These are phyloP conservation scores for Malacoraja senta DNA, from an alignment of 2,797 vertebrate genomes.

Conservation along the genomic window DNA sequence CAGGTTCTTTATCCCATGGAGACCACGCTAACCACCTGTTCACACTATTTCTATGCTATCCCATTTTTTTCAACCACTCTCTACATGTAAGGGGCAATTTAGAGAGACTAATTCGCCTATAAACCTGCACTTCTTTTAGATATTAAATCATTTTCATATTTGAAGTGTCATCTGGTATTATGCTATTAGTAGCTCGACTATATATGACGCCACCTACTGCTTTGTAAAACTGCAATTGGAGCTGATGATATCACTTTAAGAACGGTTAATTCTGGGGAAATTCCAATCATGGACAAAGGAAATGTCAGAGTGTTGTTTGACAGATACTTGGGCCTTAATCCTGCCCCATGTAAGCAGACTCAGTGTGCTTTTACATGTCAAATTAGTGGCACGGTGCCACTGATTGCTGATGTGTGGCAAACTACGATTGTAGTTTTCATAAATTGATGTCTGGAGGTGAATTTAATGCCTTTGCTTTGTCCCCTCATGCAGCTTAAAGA, in stretches of 20 bases:
- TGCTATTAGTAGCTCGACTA: neutral
- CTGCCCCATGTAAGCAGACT: conserved; percentile 29
- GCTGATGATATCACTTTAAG: conserved; percentile 19
- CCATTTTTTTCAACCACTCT: no score
- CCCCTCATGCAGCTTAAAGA: conserved; percentile 26
- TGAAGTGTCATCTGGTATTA: neutral
- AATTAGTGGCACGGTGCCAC: conserved; percentile 29
- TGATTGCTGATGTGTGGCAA: conserved; percentile 12
- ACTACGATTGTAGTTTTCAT: neutral
- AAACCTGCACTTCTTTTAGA: neutral
- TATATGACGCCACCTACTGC: neutral
- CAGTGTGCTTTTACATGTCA: conserved; percentile 22
- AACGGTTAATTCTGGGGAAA: conserved; percentile 20
- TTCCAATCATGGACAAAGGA: conserved; percentile 16
- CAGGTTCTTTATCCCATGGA: no score
- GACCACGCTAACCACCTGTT: no score
- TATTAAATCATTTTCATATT: neutral
- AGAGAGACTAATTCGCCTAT: no score
- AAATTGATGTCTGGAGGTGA: conserved; percentile 16
- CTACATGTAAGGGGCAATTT: no score
- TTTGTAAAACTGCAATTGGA: neutral
- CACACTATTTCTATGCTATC: no score
- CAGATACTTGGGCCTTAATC: conserved; percentile 5
- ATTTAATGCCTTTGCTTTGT: neutral
- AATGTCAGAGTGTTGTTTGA: conserved; percentile 4